A percentile compares a stretch with the other conserved stretches of the same genome.
These are phyloP conservation scores for Gobiocypris rarus DNA, from an alignment of 2,113 vertebrate species.

Conservation along the genomic window DNA sequence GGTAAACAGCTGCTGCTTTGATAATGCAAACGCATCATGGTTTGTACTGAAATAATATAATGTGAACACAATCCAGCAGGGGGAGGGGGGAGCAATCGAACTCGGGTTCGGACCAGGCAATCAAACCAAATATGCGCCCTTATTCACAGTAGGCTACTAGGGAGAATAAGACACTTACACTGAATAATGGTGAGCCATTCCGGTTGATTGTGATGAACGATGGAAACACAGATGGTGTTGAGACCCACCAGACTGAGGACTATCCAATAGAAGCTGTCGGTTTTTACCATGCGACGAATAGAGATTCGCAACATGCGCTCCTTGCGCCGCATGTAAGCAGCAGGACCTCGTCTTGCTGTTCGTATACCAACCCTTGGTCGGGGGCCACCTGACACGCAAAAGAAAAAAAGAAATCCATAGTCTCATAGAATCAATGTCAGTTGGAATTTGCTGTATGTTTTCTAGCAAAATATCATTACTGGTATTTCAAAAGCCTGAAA, in stretches of 20 bases:
- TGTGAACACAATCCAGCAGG: too few species aligned
- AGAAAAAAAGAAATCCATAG: background rate
- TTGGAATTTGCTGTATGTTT: background rate
- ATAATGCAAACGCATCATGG: too few species aligned
- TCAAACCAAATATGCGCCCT: too few species aligned
- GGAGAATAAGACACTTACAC: conserved; percentile 79
- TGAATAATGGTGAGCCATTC: conserved; percentile 95
- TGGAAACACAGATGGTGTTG: conserved; percentile 97
- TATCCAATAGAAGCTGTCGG: conserved; percentile 96
- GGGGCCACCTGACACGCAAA: conserved; percentile 78
- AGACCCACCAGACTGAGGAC: conserved; percentile 94
- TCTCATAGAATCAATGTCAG: background rate
- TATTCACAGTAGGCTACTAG: too few species aligned
- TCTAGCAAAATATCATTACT: background rate
- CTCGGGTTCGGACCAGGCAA: too few species aligned
- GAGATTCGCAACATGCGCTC: conserved; percentile 95
- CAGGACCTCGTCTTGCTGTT: conserved; percentile 86
- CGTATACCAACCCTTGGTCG: conserved; percentile 93
- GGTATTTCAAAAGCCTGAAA: background rate
- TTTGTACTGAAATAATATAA: too few species aligned
- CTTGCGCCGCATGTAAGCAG: conserved; percentile 95
- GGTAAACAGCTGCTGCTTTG: too few species aligned
- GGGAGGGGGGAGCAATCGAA: too few species aligned
- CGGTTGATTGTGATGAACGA: conserved; percentile 97
- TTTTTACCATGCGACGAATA: conserved; percentile 98